Evolutionary conservation across 2,888 invertebrate species (phyloP).

Genomic region (Candidula unifasciata): DNA sequence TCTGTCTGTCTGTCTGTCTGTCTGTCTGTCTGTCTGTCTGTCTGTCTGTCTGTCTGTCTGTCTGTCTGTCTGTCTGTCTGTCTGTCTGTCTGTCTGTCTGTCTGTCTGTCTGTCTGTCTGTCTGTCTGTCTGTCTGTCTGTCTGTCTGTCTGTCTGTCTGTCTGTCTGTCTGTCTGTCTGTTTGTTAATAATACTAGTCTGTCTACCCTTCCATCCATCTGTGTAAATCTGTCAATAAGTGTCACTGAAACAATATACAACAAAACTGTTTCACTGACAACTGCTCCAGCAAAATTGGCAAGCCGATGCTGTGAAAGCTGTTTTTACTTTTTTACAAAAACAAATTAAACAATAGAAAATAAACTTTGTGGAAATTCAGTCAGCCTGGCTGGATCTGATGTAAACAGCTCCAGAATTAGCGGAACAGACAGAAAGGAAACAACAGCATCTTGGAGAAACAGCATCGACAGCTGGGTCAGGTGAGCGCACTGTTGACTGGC

Average conservation of each 20-base stretch:
- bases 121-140: constrained; percentile 8
- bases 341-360: too few relatives aligned
- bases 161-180: constrained; percentile 8
- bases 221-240: neutral
- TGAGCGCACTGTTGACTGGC: too few relatives aligned
- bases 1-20: neutral
- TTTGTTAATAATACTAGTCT: neutral
- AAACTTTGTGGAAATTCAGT: too few relatives aligned
- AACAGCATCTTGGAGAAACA: too few relatives aligned
- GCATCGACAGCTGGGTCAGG: too few relatives aligned
- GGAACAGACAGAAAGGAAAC: too few relatives aligned
- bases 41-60: neutral
- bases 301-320: too few relatives aligned
- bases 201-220: constrained; percentile 3
- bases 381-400: too few relatives aligned
- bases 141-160: constrained; percentile 8
- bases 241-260: neutral
- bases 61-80: neutral
- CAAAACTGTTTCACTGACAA: neutral
- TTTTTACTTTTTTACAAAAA: too few relatives aligned
- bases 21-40: neutral
- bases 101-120: neutral
- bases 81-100: constrained; percentile 8
- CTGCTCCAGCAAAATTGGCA: too few relatives aligned
- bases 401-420: too few relatives aligned